Evolutionary conservation across 2,888 invertebrate species (phyloP).

Genomic region (Synanthedon myopaeformis): DNA sequence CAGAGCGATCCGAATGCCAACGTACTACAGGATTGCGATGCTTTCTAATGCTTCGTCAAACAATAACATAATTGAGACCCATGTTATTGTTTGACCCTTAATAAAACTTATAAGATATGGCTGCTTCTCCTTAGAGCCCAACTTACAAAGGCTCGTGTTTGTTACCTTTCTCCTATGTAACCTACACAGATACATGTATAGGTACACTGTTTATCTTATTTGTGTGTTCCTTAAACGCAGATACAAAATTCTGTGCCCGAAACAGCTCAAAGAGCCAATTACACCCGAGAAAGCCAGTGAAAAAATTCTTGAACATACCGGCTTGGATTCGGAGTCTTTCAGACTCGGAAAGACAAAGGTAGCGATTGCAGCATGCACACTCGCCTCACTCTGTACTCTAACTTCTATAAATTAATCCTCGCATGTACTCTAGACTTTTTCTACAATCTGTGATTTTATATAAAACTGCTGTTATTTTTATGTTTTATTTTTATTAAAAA

Average conservation of each 20-base stretch:
- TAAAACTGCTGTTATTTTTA: too few relatives aligned
- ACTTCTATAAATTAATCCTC: neutral
- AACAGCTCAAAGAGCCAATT: slow-evolving; percentile 80
- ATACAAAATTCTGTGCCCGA: slow-evolving; percentile 99
- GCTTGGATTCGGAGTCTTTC: slow-evolving; percentile 93
- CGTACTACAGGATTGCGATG: slow-evolving; percentile 30
- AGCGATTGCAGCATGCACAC: slow-evolving; percentile 48
- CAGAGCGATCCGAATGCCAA: slow-evolving; percentile 22
- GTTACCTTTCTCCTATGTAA: slow-evolving; percentile 24
- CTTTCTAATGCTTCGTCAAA: slow-evolving; percentile 37
- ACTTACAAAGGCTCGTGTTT: slow-evolving; percentile 45
- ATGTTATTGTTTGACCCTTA: slow-evolving; percentile 38
- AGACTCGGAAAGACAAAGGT: slow-evolving; percentile 97
- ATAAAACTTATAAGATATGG: slow-evolving; percentile 21
- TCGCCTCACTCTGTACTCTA: slow-evolving; percentile 5
- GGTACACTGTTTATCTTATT: slow-evolving; percentile 37
- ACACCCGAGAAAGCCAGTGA: slow-evolving; percentile 82
- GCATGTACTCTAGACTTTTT: too few relatives aligned
- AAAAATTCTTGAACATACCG: slow-evolving; percentile 84
- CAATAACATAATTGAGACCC: slow-evolving; percentile 37
- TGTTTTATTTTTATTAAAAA: too few relatives aligned
- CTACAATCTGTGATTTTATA: too few relatives aligned
- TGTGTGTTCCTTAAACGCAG: slow-evolving; percentile 75
- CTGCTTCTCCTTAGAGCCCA: slow-evolving; percentile 39
- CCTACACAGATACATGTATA: slow-evolving; percentile 16